A percentile compares a stretch with the other conserved stretches of the same genome.
phyloP scores from a whole-genome alignment of 2,888 invertebrate genomes.

The Drymonia ruficornis region DNA sequence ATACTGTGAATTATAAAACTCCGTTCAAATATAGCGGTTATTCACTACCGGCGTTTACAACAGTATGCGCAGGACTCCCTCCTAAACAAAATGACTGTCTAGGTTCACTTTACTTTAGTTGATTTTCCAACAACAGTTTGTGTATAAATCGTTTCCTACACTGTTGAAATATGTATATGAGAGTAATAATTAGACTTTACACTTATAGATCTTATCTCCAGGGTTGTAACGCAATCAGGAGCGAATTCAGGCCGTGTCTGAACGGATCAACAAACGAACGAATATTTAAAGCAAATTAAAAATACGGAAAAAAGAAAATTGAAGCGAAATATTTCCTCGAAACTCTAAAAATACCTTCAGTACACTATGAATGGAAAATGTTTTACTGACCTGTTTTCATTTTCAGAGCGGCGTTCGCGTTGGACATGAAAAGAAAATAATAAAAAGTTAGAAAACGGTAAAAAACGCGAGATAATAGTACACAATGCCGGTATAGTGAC shows the following conservation, averaged over 20 bases:
- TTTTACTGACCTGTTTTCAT: conserved; percentile 52
- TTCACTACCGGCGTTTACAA: too few relatives aligned
- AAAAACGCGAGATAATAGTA: conserved; percentile 4
- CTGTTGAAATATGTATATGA: too few relatives aligned
- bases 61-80: too few relatives aligned
- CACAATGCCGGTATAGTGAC: background rate
- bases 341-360: conserved; percentile 15
- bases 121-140: too few relatives aligned
- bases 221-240: too few relatives aligned
- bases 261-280: background rate
- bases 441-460: conserved; percentile 15
- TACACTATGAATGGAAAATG: conserved; percentile 19
- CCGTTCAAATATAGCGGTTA: too few relatives aligned
- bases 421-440: conserved; percentile 36
- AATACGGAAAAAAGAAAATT: conserved; percentile 3
- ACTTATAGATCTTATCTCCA: too few relatives aligned
- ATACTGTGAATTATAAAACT: too few relatives aligned
- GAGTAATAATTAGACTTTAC: too few relatives aligned
- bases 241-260: background rate
- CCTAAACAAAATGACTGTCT: too few relatives aligned
- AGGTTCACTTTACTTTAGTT: too few relatives aligned
- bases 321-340: conserved; percentile 22
- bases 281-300: conserved; percentile 9
- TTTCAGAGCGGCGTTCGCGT: conserved; percentile 28
- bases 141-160: too few relatives aligned